Conservation (phyloP, 2,797 vertebrate genomes). For the Enteromius treurensis region DNA sequence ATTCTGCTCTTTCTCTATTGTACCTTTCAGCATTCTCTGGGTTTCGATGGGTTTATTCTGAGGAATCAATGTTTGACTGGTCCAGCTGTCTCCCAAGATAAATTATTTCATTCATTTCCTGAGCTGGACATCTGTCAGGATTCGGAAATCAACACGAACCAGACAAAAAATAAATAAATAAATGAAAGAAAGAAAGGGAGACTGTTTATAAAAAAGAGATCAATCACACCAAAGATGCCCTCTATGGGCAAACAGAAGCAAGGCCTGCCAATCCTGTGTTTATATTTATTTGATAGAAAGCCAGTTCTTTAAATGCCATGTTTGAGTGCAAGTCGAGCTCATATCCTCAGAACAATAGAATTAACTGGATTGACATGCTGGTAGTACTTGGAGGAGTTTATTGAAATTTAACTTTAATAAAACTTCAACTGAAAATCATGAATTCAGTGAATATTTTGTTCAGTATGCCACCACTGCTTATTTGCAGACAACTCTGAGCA, state of each 20-base stretch:
- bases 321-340: background rate
- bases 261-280: background rate
- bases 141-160: background rate
- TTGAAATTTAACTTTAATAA: background rate
- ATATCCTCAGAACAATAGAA: background rate
- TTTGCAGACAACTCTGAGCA: background rate
- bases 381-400: background rate
- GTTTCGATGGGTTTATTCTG: constrained; percentile 36
- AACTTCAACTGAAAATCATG: background rate
- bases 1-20: background rate
- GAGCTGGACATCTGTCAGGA: constrained; percentile 19
- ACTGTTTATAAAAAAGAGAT: constrained; percentile 23
- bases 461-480: background rate
- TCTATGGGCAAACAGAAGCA: background rate
- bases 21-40: background rate
- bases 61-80: constrained; percentile 29
- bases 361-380: background rate
- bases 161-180: background rate
- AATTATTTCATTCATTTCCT: constrained; percentile 26
- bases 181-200: background rate
- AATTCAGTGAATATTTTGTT: background rate
- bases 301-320: background rate
- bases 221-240: background rate
- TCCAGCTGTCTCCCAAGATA: constrained; percentile 19
- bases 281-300: background rate